Evolutionary conservation across 2,888 invertebrate species (phyloP), one percentile per base, ranked within the genome.

Genomic region (Drosophila borealis): DNA sequence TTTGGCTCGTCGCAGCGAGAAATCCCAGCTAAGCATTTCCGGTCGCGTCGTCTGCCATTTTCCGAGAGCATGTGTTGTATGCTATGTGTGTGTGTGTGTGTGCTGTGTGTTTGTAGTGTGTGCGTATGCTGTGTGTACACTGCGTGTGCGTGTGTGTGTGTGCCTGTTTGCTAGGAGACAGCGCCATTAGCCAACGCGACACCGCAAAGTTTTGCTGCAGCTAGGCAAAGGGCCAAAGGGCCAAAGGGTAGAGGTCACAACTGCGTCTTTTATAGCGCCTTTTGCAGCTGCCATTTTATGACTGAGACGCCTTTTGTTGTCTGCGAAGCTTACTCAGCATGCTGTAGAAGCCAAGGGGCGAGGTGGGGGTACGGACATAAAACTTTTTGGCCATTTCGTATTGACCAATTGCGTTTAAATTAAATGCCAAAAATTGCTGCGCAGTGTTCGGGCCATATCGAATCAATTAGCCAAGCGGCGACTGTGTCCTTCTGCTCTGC

Each of bases 1-100:
- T 42, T 60, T 44, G 61, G 61, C 44, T 45, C 51, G 63, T 60
- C 74, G 48, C 60, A 55, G 54, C 71, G 61, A 75, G 86, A 81
- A 81, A 81, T 85, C 86, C 83, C 82, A 85, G 86, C 81, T 85
- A 81, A 81, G 86, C 86, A 85, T 81, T 81, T 82, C 81, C 81
- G 80, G 62, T 78, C 78, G 73, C 78, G 67, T 70, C 60, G 56
- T 70, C 63, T 75, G 74, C 70, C 64, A 70, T 56, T 63, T 63
- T 67, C 62, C 56, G 14, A 45, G 13, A 39, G 45, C 66, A 66
- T 72, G 78, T 44, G 48, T 53, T 57, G 54, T 39, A 19, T 37
- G 34, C 34, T 25, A 44, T 59, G 57, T 44, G 33, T 45, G 39
- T 13, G 51, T 56, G 39, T 46, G 56, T 46, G 53, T 70, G 33